phyloP scores from a whole-genome alignment of 2,888 invertebrate species.

The Selenia dentaria region DNA sequence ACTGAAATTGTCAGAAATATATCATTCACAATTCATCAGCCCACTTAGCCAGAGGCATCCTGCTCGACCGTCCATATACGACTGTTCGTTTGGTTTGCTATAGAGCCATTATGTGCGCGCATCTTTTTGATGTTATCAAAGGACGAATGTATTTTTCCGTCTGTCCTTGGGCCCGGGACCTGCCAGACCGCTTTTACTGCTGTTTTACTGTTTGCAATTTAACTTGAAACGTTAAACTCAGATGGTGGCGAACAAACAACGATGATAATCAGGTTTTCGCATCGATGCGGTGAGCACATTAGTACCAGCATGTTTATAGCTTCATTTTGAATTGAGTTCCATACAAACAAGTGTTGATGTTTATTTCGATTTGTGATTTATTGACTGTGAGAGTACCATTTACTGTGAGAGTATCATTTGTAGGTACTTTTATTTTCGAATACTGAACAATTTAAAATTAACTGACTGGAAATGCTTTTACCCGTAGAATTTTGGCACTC shows the following conservation, averaged over 20 bases:
- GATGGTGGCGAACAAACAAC: slow-evolving; percentile 55
- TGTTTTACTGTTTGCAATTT: slow-evolving; percentile 77
- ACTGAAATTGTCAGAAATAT: too few relatives aligned
- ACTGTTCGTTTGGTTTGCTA: too few relatives aligned
- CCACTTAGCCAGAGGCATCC: too few relatives aligned
- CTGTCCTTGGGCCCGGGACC: slow-evolving; percentile 53
- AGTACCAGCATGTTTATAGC: slow-evolving; percentile 19
- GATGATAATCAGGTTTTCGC: slow-evolving; percentile 56
- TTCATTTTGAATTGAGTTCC: slow-evolving; percentile 8
- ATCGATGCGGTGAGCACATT: slow-evolving; percentile 39
- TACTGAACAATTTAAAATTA: too few relatives aligned
- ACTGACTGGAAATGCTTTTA: too few relatives aligned
- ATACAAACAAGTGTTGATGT: slow-evolving; percentile 1
- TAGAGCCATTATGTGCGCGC: not conserved
- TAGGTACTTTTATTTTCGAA: too few relatives aligned
- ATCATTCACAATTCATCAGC: too few relatives aligned
- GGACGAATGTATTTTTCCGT: slow-evolving; percentile 44
- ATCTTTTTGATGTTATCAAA: slow-evolving; percentile 23
- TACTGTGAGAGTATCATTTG: too few relatives aligned
- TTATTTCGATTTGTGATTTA: not conserved
- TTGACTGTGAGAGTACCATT: too few relatives aligned
- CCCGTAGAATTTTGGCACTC: too few relatives aligned
- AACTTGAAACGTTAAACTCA: slow-evolving; percentile 72
- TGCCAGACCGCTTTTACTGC: slow-evolving; percentile 70
- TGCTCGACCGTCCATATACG: too few relatives aligned